Conservation (phyloP, 2,888 invertebrate species). For the Cenopis cana region DNA sequence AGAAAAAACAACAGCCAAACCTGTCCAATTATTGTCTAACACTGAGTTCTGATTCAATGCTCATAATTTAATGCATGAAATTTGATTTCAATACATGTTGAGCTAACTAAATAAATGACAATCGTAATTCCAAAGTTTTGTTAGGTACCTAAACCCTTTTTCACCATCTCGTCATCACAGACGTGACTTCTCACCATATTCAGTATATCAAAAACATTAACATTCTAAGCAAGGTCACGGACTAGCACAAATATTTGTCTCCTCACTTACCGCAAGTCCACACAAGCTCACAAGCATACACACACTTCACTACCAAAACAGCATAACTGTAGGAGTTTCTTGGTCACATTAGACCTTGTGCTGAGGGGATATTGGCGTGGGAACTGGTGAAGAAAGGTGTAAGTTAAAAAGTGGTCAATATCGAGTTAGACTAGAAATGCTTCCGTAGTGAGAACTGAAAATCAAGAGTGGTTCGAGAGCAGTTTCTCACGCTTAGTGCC, state of each 20-base stretch:
- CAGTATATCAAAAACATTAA: conserved; percentile 8
- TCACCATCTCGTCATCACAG: conserved; percentile 36
- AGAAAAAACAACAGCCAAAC: too few species aligned
- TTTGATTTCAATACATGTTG: too few species aligned
- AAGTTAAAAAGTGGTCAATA: conserved; percentile 8
- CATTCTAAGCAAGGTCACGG: conserved; percentile 63
- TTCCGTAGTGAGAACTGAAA: conserved; percentile 4
- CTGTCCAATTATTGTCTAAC: too few species aligned
- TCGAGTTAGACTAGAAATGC: neutral
- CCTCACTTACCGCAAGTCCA: conserved; percentile 67
- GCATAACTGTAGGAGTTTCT: neutral
- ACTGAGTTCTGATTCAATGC: too few species aligned
- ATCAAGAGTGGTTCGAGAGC: neutral
- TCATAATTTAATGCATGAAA: too few species aligned
- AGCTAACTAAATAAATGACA: too few species aligned
- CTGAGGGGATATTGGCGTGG: conserved; percentile 69
- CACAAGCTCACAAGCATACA: conserved; percentile 55
- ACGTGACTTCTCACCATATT: too few species aligned
- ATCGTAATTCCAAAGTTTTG: too few species aligned
- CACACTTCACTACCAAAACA: conserved; percentile 1
- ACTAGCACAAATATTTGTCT: conserved; percentile 80
- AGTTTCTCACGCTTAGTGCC: neutral
- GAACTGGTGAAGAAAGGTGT: conserved; percentile 56
- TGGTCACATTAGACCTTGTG: conserved; percentile 8
- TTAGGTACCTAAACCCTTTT: too few species aligned